Conservation (phyloP, 2,888 invertebrate genomes). For the Lycaena phlaeas region DNA sequence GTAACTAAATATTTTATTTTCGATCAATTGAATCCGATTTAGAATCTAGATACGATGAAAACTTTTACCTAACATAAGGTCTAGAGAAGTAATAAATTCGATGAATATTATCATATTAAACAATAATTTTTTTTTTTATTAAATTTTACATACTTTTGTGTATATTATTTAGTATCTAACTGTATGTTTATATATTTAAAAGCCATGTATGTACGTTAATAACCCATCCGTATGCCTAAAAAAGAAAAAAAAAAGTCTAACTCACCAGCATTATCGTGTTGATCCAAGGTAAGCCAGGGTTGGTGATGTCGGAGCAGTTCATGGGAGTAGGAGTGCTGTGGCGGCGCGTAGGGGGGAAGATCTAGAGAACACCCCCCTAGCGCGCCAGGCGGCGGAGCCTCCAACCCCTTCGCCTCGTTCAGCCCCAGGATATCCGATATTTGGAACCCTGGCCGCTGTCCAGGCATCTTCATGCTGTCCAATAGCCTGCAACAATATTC, state of each 20-base stretch:
- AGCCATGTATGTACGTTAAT: too few relatives aligned
- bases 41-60: too few relatives aligned
- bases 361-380: conserved; percentile 44
- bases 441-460: conserved; percentile 87
- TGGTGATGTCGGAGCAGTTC: conserved; percentile 59
- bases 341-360: conserved; percentile 50
- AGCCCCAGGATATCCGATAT: conserved; percentile 95
- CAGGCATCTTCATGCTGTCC: conserved; percentile 87
- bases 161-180: too few relatives aligned
- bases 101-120: too few relatives aligned
- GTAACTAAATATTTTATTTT: too few relatives aligned
- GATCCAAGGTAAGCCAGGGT: conserved; percentile 57
- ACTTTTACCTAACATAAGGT: too few relatives aligned
- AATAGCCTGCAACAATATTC: conserved; percentile 73
- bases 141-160: too few relatives aligned
- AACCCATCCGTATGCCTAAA: too few relatives aligned
- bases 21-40: too few relatives aligned
- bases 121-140: too few relatives aligned
- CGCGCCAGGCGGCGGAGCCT: conserved; percentile 38
- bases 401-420: conserved; percentile 76
- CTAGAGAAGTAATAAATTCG: too few relatives aligned
- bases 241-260: background rate
- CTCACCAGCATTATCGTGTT: conserved; percentile 52
- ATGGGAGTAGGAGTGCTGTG: conserved; percentile 53
- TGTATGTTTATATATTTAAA: too few relatives aligned